A percentile compares a stretch with the other conserved stretches of the same genome.
phyloP scores from a whole-genome alignment of 2,797 vertebrate species.

The Galaxias olidus region DNA sequence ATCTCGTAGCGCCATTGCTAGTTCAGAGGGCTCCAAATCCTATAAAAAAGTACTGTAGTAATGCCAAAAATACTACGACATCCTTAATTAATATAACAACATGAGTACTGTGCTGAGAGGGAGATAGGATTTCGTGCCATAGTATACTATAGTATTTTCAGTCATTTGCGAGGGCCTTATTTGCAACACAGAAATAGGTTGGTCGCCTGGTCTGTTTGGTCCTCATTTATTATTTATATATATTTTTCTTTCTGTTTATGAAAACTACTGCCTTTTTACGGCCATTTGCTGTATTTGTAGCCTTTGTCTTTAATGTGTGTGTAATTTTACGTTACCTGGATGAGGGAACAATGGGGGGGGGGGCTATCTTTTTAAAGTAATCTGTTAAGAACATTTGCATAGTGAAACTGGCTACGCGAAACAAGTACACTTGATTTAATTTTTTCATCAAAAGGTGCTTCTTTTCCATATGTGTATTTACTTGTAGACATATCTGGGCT shows the following conservation, averaged over 20 bases:
- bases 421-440: conserved; percentile 41
- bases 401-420: conserved; percentile 3
- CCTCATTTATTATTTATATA: conserved; percentile 23
- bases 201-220: conserved; percentile 54
- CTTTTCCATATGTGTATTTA: conserved; percentile 51
- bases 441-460: conserved; percentile 63
- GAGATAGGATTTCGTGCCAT: conserved; percentile 77
- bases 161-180: conserved; percentile 47
- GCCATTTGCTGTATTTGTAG: conserved; percentile 50
- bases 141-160: conserved; percentile 69
- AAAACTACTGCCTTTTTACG: conserved; percentile 49
- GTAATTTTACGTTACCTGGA: conserved; percentile 33
- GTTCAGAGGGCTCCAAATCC: conserved; percentile 52
- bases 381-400: conserved; percentile 5
- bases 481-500: conserved; percentile 48
- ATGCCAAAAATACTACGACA: conserved; percentile 69
- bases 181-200: conserved; percentile 41
- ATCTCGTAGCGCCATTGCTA: conserved; percentile 37
- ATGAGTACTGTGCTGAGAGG: conserved; percentile 57
- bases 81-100: conserved; percentile 57
- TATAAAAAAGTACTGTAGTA: conserved; percentile 56
- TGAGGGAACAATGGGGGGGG: conserved; percentile 37
- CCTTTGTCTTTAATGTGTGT: conserved; percentile 47
- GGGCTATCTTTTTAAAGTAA: conserved; percentile 1
- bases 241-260: conserved; percentile 6